Base-by-base conservation (phyloP, 2,113 vertebrate genomes). In the Lanius ludovicianus region DNA sequence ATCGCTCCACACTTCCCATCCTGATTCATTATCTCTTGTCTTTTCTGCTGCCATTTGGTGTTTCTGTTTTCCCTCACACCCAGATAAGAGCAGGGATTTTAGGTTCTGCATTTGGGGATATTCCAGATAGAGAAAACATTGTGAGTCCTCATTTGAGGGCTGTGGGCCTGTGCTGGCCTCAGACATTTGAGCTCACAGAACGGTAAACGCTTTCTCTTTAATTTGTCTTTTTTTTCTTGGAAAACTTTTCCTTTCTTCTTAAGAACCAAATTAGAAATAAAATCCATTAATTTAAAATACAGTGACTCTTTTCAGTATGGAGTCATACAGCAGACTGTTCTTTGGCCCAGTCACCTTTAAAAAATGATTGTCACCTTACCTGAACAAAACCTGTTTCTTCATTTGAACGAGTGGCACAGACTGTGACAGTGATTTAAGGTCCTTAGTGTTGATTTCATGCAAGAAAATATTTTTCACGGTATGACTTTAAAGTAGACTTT, bases 401-500 rank as follows among this genome's bases (percentile, higher is more conserved):
- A 42, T 55, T 76, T 50, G 89, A 60, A 74, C 16, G 9, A 81
- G 75, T 46, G 62, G 53, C 69, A 52, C 52, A 49, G 65, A 11
- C 79, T 76, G 42, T 95, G 96, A 92, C 94, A 96, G 85, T 87
- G 94, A 92, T 94, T 90, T 93, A 76, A 83, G 63, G 80, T 82
- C 92, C 96, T 91, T 28, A 71, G 87, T 80, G 69, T 74, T 80
- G 86, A 84, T 92, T 96, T 80, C 76, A 60, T 33, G 85, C 5
- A 7, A 77, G 70, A 75, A 94, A 86, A 80, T 84, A 65, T 84
- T 95, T 93, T 93, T 94, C 97, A 56, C 93, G 87, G 92, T 78
- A 15, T 96, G 96, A 86, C 96, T 96, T 96, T 84, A 96, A 94
- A 96, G 76, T 28, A 67, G 91, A 84, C 92, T 93, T 84, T 93